Conservation (phyloP, 2,888 invertebrate species). For the Drosophila subquinaria region DNA sequence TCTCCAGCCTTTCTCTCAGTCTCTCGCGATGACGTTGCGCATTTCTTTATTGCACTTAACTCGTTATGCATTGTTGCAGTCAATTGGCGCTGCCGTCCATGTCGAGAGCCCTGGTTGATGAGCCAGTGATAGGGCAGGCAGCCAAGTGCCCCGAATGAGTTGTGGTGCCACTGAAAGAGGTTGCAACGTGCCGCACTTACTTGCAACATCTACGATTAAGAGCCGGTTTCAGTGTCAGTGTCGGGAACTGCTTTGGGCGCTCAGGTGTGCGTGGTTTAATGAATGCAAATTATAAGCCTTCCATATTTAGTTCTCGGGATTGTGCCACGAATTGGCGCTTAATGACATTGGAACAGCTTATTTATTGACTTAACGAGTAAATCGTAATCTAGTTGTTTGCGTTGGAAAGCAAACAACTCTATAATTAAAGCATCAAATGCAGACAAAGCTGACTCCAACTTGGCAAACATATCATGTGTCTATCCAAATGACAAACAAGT, state of each 20-base stretch:
- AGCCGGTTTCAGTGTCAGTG: conserved; percentile 59
- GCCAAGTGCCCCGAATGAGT: conserved; percentile 37
- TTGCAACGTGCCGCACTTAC: conserved; percentile 35
- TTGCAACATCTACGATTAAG: conserved; percentile 21
- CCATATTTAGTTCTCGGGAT: conserved; percentile 15
- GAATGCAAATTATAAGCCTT: conserved; percentile 64
- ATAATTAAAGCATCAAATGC: conserved; percentile 74
- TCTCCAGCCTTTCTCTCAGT: not conserved
- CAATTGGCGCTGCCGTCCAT: conserved; percentile 42
- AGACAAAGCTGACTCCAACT: conserved; percentile 42
- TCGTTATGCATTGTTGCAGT: conserved; percentile 72
- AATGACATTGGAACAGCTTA: conserved; percentile 68
- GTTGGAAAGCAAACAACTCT: conserved; percentile 41
- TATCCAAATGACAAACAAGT: conserved; percentile 29
- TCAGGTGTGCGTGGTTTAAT: conserved; percentile 62
- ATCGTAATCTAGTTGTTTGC: conserved; percentile 25
- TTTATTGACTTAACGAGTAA: conserved; percentile 52
- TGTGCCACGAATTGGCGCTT: conserved; percentile 48
- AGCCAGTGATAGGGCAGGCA: conserved; percentile 66
- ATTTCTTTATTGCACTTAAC: conserved; percentile 68
- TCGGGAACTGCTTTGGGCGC: conserved; percentile 32
- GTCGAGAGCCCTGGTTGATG: conserved; percentile 49
- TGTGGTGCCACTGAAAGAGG: conserved; percentile 38
- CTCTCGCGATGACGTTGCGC: conserved; percentile 25
- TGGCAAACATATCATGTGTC: conserved; percentile 36